Conservation (phyloP, 2,888 invertebrate species). For the Halocaridina rubra region DNA sequence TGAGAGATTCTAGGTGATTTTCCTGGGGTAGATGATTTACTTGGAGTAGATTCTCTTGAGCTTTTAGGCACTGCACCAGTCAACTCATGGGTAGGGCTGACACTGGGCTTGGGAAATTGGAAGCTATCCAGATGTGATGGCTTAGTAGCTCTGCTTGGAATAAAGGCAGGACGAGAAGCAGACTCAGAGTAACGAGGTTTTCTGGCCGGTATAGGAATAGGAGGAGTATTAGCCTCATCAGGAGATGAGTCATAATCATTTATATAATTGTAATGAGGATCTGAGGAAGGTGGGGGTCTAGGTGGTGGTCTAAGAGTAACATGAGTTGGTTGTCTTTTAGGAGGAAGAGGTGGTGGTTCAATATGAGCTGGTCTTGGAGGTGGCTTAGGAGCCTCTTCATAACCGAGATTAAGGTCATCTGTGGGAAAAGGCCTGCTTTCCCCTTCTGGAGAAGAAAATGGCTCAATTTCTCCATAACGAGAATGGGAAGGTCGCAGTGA, state of each 20-base stretch:
- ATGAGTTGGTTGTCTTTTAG: slow-evolving; percentile 61
- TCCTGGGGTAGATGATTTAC: slow-evolving; percentile 60
- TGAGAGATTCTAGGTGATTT: slow-evolving; percentile 69
- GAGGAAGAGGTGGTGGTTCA: slow-evolving; percentile 62
- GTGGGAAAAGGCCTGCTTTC: slow-evolving; percentile 61
- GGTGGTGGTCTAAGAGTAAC: slow-evolving; percentile 61
- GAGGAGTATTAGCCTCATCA: slow-evolving; percentile 53
- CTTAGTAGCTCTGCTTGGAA: slow-evolving; percentile 60
- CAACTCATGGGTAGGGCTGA: slow-evolving; percentile 60
- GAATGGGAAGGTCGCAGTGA: slow-evolving; percentile 47
- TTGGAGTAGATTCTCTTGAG: slow-evolving; percentile 57
- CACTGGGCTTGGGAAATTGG: slow-evolving; percentile 59
- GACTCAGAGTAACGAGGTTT: slow-evolving; percentile 52
- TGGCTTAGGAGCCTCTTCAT: slow-evolving; percentile 60
- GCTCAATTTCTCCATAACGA: slow-evolving; percentile 48
- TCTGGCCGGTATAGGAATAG: slow-evolving; percentile 59
- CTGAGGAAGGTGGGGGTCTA: slow-evolving; percentile 57
- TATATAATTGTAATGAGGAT: slow-evolving; percentile 60
- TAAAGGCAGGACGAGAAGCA: slow-evolving; percentile 48
- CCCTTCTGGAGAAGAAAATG: slow-evolving; percentile 58
- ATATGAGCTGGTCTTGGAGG: slow-evolving; percentile 62
- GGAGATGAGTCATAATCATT: slow-evolving; percentile 62
- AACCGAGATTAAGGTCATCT: slow-evolving; percentile 48
- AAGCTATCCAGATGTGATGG: slow-evolving; percentile 55
- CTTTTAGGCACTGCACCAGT: slow-evolving; percentile 59